Base-by-base conservation (phyloP, 2,888 invertebrate genomes). In the Cosmorhoe ocellata region DNA sequence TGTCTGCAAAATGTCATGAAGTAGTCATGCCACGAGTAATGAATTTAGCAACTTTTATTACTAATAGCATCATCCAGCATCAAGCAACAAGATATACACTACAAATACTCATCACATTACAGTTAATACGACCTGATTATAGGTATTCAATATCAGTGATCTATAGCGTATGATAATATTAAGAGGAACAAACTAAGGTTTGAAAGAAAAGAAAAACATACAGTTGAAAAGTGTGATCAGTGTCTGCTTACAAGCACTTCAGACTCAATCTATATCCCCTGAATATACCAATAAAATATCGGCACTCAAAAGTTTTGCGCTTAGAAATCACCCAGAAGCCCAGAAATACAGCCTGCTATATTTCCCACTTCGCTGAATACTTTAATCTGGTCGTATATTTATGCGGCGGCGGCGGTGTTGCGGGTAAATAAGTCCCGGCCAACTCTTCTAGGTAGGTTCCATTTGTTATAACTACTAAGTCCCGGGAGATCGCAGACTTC, bases 391-490 rank as follows among this genome's bases (percentile, higher is more conserved):
- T 63, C 65, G 64, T 75, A 71, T 82, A 78, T 82, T 83, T 82
- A 84, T 79, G 74, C 69, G 67, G 71, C 67, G 67, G 74, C 69
- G 67, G 71, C 67, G 67, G 74, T 63, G 66, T 67, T 67, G 67
- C 72, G 71, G 69, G 74, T 76, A 81, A 82, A 84, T 81, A 84
- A 82, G 73, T 71, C 71, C 64, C 60, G 63, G 66, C 66, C 63
- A 79, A 79, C 76, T 81, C 76, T 74, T 69, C 71, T 74, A 77
- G 76, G 73, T 76, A 76, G 76, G 72, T 76, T 76, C 76, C 81
- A 81, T 83, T 81, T 78, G 78, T 83, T 85, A 79, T 76, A 80
- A 79, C 75, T 72, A 72, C 72, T 74, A 76, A 84, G 79, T 79
- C 79, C 61, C 66, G 24, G 44, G 57, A 67, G 71, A 71, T 69